These are phyloP conservation scores for Spilogale gracilis DNA, from an alignment of 2,113 vertebrate species.

Conservation along the genomic window DNA sequence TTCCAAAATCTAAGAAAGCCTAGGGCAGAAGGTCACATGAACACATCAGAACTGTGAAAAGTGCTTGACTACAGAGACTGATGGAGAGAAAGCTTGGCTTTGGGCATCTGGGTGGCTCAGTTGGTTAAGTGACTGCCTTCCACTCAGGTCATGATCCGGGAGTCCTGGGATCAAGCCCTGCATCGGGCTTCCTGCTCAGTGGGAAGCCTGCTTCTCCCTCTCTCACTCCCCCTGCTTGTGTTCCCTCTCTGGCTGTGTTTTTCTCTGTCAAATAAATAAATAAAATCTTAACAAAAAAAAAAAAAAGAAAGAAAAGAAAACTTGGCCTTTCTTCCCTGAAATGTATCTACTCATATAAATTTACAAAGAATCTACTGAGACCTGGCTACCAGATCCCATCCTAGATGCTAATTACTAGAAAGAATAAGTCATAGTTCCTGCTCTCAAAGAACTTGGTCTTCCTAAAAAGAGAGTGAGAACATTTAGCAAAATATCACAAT, in stretches of 20 bases:
- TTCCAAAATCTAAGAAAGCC: not conserved
- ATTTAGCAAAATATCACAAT: not conserved
- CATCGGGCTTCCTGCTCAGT: too few relatives aligned
- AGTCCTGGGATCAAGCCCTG: too few relatives aligned
- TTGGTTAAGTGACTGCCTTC: too few relatives aligned
- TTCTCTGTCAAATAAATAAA: too few relatives aligned
- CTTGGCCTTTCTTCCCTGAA: not conserved
- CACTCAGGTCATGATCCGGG: too few relatives aligned
- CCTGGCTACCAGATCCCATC: not conserved
- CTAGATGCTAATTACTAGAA: constrained; percentile 1
- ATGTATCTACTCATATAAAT: not conserved
- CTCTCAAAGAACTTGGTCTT: not conserved
- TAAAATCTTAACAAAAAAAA: too few relatives aligned
- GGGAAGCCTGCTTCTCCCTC: too few relatives aligned
- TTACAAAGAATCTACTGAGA: not conserved
- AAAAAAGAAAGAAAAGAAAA: not conserved
- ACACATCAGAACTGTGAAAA: not conserved
- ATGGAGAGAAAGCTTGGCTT: not conserved
- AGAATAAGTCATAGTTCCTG: not conserved
- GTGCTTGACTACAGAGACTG: not conserved
- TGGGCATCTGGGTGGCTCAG: not conserved
- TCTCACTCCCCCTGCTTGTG: too few relatives aligned
- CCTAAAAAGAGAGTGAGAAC: not conserved
- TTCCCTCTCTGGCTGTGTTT: too few relatives aligned
- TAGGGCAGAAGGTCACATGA: not conserved